A percentile compares a stretch with the other conserved stretches of the same genome.
Evolutionary conservation across 2,797 vertebrate species (phyloP).

Genomic region (Platalea minor): DNA sequence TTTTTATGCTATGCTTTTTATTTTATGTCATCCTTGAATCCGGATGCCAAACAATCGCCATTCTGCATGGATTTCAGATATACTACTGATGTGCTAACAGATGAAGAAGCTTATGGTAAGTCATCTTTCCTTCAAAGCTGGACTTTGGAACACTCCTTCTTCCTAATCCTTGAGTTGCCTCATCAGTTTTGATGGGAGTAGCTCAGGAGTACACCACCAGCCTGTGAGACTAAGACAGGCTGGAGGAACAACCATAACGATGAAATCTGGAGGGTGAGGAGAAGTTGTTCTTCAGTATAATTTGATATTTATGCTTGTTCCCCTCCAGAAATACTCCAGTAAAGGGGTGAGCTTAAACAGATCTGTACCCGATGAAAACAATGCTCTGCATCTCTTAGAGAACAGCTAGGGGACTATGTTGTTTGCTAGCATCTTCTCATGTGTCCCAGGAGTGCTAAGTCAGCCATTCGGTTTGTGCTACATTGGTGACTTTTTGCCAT

Average conservation of each 20-base stretch:
- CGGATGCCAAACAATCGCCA: conserved; percentile 79
- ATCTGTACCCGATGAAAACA: neutral
- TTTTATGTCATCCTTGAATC: neutral
- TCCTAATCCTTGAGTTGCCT: neutral
- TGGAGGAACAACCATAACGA: neutral
- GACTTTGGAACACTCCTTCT: neutral
- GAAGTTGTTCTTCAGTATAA: neutral
- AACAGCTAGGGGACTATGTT: neutral
- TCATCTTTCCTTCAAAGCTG: neutral
- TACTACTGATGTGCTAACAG: conserved; percentile 80
- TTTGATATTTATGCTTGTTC: neutral
- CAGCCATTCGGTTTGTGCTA: neutral
- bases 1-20: neutral
- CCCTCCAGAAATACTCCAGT: conserved; percentile 75
- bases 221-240: neutral
- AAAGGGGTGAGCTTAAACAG: conserved; percentile 71
- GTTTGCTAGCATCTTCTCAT: neutral
- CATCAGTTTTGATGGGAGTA: neutral
- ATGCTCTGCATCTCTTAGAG: neutral
- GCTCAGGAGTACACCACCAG: neutral
- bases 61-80: conserved; percentile 86
- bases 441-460: neutral
- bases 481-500: neutral
- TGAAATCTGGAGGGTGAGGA: neutral
- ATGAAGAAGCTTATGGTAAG: conserved; percentile 81